Percentiles rank a stretch among this genome's conserved stretches.
Evolutionary conservation across 1,140 invertebrate genomes (phyloP).

Genomic region (Drosophila micromelanica): DNA sequence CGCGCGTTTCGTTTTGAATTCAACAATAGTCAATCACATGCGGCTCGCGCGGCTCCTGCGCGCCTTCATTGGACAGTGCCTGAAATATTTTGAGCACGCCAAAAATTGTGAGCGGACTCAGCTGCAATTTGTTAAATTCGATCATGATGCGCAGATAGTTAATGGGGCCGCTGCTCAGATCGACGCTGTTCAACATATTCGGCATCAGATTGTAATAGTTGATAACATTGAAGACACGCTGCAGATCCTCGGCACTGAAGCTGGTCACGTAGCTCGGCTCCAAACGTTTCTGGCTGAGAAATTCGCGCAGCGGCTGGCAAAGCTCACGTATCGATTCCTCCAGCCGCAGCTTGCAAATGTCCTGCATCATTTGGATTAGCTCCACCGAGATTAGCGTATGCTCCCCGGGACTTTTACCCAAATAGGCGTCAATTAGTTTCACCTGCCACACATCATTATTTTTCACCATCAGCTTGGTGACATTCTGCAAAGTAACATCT

Average conservation of each 20-base stretch:
- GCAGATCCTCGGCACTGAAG: slow-evolving; percentile 61
- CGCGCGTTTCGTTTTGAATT: not conserved
- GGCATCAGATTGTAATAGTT: slow-evolving; percentile 87
- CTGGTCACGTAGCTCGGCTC: slow-evolving; percentile 66
- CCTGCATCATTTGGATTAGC: slow-evolving; percentile 69
- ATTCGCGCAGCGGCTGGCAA: slow-evolving; percentile 58
- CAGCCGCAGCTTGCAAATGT: slow-evolving; percentile 68
- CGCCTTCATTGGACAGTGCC: slow-evolving; percentile 30
- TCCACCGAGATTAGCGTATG: slow-evolving; percentile 74
- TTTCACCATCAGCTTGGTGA: slow-evolving; percentile 56
- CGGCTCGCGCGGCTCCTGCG: not conserved
- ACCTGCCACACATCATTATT: slow-evolving; percentile 81
- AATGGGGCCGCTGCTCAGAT: slow-evolving; percentile 58
- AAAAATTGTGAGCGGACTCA: slow-evolving; percentile 76
- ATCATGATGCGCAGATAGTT: slow-evolving; percentile 80
- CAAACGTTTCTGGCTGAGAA: slow-evolving; percentile 56
- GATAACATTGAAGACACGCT: slow-evolving; percentile 86
- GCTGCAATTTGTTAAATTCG: slow-evolving; percentile 72
- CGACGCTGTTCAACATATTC: slow-evolving; percentile 78
- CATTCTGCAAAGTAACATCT: slow-evolving; percentile 34
- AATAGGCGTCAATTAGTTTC: slow-evolving; percentile 68
- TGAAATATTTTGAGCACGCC: slow-evolving; percentile 83
- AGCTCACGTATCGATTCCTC: slow-evolving; percentile 54
- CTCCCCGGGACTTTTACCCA: slow-evolving; percentile 30
- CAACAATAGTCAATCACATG: not conserved